Percentiles rank a stretch among this genome's conserved stretches.
phyloP scores from a whole-genome alignment of 2,888 invertebrate species.

The Drosophila picticornis region DNA sequence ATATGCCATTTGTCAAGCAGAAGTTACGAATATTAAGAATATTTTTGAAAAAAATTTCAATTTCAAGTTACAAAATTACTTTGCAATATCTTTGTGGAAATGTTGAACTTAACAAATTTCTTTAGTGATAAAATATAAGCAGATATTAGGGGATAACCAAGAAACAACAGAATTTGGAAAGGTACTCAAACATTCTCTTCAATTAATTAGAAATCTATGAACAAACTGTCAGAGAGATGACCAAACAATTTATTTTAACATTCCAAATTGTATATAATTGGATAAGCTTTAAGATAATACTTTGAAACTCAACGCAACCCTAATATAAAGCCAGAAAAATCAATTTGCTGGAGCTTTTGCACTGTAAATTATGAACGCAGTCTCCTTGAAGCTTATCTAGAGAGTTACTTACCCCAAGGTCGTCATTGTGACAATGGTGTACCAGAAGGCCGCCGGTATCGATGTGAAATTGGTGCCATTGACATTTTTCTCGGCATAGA shows the following conservation, averaged over 20 bases:
- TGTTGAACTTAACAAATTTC: too few species aligned
- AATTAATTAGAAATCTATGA: neutral
- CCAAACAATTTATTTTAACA: neutral
- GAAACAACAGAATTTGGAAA: neutral
- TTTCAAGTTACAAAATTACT: too few species aligned
- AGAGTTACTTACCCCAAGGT: slow-evolving; percentile 95
- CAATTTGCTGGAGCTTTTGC: too few species aligned
- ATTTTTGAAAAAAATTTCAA: too few species aligned
- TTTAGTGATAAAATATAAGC: too few species aligned
- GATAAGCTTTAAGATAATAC: neutral
- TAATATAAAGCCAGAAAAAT: too few species aligned
- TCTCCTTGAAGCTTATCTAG: neutral
- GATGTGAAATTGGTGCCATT: slow-evolving; percentile 98
- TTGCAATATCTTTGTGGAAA: too few species aligned
- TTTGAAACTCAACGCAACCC: too few species aligned
- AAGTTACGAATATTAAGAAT: too few species aligned
- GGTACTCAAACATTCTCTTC: neutral
- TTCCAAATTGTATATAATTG: neutral
- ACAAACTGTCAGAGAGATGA: neutral
- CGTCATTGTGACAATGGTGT: slow-evolving; percentile 99
- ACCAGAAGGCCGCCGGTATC: slow-evolving; percentile 99
- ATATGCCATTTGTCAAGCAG: too few species aligned
- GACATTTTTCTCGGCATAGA: slow-evolving; percentile 99
- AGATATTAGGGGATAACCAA: neutral
- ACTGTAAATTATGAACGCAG: too few species aligned